These are phyloP conservation scores for Leptinotarsa rubiginosa DNA, from an alignment of 2,888 invertebrate species.

Conservation along the genomic window DNA sequence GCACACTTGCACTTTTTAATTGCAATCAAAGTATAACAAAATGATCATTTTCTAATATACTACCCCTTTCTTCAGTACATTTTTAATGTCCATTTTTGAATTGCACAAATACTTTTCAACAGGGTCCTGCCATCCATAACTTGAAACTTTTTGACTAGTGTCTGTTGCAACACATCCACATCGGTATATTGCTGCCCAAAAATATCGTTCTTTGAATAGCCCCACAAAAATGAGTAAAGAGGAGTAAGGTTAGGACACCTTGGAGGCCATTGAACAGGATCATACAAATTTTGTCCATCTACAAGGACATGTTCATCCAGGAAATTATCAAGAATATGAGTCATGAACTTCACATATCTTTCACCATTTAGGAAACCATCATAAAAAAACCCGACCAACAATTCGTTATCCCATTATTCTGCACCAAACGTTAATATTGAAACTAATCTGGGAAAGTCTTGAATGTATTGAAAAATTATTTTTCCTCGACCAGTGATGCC, in stretches of 20 bases:
- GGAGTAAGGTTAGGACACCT: too few relatives aligned
- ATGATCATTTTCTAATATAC: neutral
- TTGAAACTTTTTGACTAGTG: neutral
- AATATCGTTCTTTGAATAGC: neutral
- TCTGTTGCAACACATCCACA: neutral
- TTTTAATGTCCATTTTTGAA: neutral
- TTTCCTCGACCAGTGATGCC: too few relatives aligned
- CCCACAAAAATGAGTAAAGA: too few relatives aligned
- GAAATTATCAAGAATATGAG: neutral
- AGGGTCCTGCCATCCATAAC: neutral
- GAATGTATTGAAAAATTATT: too few relatives aligned
- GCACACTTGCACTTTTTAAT: neutral
- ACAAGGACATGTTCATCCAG: neutral
- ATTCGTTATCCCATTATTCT: neutral
- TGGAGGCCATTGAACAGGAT: too few relatives aligned
- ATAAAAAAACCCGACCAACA: neutral
- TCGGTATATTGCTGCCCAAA: neutral
- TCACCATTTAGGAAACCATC: neutral
- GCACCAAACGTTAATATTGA: neutral
- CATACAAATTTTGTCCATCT: too few relatives aligned
- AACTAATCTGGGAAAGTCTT: too few relatives aligned
- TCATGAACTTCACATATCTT: neutral
- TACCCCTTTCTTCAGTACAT: neutral
- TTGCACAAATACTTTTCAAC: neutral
- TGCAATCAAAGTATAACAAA: neutral